Percentiles rank a stretch among this genome's conserved stretches.
Evolutionary conservation across 1,140 invertebrate genomes (phyloP).

Genomic region (Centruroides vittatus): DNA sequence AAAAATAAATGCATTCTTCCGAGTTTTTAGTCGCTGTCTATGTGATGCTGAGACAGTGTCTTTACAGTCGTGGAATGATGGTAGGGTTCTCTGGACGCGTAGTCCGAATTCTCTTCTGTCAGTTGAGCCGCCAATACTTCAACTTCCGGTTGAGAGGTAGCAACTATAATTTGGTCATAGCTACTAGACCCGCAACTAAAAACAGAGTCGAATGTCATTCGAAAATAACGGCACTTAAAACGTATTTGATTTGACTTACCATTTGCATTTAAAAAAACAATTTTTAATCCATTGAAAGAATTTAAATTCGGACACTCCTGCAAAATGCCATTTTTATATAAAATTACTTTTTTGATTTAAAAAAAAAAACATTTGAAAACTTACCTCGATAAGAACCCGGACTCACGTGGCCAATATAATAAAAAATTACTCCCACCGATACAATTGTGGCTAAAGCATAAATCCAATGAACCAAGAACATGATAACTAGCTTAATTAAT

Average conservation of each 20-base stretch:
- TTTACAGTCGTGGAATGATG: conserved; percentile 17
- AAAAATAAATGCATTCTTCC: too few relatives aligned
- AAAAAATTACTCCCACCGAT: conserved; percentile 69
- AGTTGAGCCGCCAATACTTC: conserved; percentile 66
- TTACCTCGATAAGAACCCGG: conserved; percentile 83
- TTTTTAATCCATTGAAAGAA: conserved; percentile 70
- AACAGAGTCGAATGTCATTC: background rate
- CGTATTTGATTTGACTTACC: conserved; percentile 39
- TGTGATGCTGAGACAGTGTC: conserved; percentile 1
- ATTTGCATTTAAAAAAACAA: conserved; percentile 53
- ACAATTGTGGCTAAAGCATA: conserved; percentile 70
- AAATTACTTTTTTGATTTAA: background rate
- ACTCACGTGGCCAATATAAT: conserved; percentile 85
- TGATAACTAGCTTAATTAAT: conserved; percentile 69
- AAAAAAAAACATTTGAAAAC: background rate
- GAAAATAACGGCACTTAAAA: background rate
- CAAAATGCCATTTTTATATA: conserved; percentile 9
- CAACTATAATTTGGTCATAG: conserved; percentile 81
- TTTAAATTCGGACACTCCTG: conserved; percentile 63
- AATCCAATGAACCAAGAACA: conserved; percentile 84
- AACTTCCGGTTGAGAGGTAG: conserved; percentile 65
- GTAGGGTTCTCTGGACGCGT: conserved; percentile 71
- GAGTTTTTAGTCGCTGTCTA: conserved; percentile 10
- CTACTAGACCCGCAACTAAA: conserved; percentile 30
- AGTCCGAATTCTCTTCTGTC: conserved; percentile 91